A percentile compares a stretch with the other conserved stretches of the same genome.
Evolutionary conservation across 2,113 vertebrate species (phyloP).

Genomic region (Dromaius novaehollandiae): DNA sequence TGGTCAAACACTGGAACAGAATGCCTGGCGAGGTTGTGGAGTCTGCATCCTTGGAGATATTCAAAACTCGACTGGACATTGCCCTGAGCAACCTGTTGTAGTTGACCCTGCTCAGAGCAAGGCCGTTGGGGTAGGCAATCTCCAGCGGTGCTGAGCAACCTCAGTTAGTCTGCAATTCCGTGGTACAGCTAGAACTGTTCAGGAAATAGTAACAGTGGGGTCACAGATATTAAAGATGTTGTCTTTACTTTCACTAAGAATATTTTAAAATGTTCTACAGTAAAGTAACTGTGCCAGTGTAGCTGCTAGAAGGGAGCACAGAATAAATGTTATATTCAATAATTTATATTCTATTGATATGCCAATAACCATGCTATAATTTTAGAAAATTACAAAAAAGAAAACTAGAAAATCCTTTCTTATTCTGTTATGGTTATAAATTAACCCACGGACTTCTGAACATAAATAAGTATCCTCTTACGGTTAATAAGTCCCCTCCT

Average conservation of each 20-base stretch:
- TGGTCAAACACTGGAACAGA: neutral
- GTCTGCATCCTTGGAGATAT: neutral
- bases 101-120: neutral
- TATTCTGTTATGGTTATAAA: neutral
- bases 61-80: neutral
- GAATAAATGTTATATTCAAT: neutral
- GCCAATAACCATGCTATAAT: neutral
- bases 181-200: neutral
- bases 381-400: neutral
- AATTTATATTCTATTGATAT: neutral
- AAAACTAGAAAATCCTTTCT: neutral
- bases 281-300: neutral
- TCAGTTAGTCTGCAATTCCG: neutral
- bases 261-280: neutral
- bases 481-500: rapidly evolving
- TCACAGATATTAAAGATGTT: neutral
- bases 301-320: neutral
- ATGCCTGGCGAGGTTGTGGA: neutral
- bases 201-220: neutral
- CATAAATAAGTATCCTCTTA: neutral
- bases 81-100: neutral
- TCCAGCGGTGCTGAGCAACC: neutral
- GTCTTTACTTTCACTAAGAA: neutral
- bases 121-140: neutral
- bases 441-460: neutral